These are phyloP conservation scores for zebrafish (Danio rerio) DNA, from an alignment of 2,113 vertebrate genomes.

Conservation along the genomic window DNA sequence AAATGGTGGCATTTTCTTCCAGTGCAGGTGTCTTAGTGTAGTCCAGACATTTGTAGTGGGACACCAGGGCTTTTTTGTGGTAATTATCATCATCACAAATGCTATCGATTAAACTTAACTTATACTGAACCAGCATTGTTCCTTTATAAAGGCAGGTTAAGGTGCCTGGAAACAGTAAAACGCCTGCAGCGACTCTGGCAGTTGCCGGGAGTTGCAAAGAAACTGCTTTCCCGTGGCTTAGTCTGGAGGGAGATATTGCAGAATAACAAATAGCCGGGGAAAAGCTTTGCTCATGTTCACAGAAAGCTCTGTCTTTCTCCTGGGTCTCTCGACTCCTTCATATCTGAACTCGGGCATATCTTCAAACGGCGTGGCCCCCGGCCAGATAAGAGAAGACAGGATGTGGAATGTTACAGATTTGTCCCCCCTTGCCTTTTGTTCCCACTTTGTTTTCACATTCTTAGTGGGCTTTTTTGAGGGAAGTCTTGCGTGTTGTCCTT, in stretches of 20 bases:
- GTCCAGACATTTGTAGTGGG: background rate
- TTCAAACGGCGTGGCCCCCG: slow-evolving; percentile 57
- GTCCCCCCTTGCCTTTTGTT: slow-evolving; percentile 34
- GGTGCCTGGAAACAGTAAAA: slow-evolving; percentile 18
- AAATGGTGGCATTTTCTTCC: background rate
- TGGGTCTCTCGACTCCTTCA: slow-evolving; percentile 52
- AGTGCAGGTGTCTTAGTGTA: background rate
- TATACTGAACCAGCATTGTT: slow-evolving; percentile 1
- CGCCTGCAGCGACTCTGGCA: slow-evolving; percentile 10
- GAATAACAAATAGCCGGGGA: slow-evolving; percentile 23
- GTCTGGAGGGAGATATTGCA: slow-evolving; percentile 39
- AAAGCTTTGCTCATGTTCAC: slow-evolving; percentile 23
- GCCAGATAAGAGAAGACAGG: slow-evolving; percentile 58
- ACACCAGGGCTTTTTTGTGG: background rate
- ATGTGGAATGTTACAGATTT: slow-evolving; percentile 43
- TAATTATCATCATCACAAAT: background rate
- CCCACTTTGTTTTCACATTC: slow-evolving; percentile 32
- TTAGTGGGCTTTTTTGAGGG: slow-evolving; percentile 1
- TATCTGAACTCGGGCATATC: slow-evolving; percentile 50
- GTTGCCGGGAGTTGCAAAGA: slow-evolving; percentile 32
- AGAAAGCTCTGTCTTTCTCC: slow-evolving; percentile 51
- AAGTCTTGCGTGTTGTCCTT: slow-evolving; percentile 10
- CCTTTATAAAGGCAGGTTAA: slow-evolving; percentile 9
- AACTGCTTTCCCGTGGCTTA: slow-evolving; percentile 38
- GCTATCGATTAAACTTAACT: background rate